Conservation (phyloP, 2,888 invertebrate species). For the Iphiclides podalirius region DNA sequence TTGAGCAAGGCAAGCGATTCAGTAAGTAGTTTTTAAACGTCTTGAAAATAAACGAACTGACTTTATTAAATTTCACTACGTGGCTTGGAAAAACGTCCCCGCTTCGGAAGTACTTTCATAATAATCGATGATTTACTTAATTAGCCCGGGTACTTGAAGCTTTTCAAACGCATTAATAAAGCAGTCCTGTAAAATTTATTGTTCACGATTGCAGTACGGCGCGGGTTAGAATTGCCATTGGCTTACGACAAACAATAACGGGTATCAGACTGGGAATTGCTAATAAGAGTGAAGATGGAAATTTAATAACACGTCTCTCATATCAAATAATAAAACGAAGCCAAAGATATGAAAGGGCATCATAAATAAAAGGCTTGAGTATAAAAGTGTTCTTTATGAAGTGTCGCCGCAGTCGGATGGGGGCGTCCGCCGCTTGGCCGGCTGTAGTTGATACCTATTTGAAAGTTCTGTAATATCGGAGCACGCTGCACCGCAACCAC, state of each 20-base stretch:
- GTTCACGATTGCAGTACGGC: neutral
- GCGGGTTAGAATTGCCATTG: neutral
- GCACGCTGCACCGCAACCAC: conserved; percentile 39
- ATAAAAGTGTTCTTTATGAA: conserved; percentile 79
- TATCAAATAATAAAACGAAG: conserved; percentile 63
- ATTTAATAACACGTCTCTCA: conserved; percentile 53
- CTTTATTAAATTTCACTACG: conserved; percentile 37
- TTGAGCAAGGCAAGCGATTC: conserved; percentile 8
- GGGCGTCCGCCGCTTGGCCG: conserved; percentile 44
- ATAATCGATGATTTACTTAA: conserved; percentile 15
- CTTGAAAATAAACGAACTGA: conserved; percentile 20
- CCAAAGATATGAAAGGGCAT: conserved; percentile 66
- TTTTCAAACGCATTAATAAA: conserved; percentile 1
- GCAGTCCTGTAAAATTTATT: neutral
- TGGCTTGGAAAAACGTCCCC: conserved; percentile 29
- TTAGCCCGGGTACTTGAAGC: neutral
- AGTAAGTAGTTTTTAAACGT: conserved; percentile 24
- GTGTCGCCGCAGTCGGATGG: conserved; percentile 62
- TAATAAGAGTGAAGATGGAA: conserved; percentile 33
- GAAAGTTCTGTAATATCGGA: conserved; percentile 74
- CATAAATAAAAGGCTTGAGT: conserved; percentile 76
- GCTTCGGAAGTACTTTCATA: neutral
- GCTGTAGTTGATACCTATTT: conserved; percentile 72
- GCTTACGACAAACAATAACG: neutral
- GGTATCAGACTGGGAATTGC: conserved; percentile 2